Evolutionary conservation across 2,113 vertebrate genomes (phyloP), one percentile per base, ranked within the genome.

Genomic region (Fulica atra): DNA sequence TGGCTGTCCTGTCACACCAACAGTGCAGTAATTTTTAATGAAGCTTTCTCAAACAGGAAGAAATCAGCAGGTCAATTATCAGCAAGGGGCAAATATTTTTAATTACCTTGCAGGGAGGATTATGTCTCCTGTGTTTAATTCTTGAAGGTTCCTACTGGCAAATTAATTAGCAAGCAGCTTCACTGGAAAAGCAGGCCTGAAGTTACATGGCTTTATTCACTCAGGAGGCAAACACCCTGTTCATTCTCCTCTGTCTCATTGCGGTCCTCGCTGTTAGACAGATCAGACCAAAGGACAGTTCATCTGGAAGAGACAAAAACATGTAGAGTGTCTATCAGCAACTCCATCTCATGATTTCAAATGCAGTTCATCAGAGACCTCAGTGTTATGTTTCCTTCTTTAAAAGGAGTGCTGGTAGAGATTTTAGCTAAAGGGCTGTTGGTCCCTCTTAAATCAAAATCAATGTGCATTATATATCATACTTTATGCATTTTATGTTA

Each of bases 31-130:
- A 81, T 60, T 92, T 87, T 87, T 95, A 12, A 86, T 87, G 48
- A 78, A 80, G 36, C 40, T 80, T 87, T 89, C 81, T 94, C 64
- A 81, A 95, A 63, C 19, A 53, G 13, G 26, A 93, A 46, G 65
- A 77, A 78, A 71, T 63, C 73, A 81, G 35, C 38, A 2, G 83
- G 88, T 81, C 78, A 76, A 15, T 70, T 95, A 92, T 86, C 95
- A 97, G 91, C 81, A 82, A 93, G 92, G 36, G n/a, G 51, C 35
- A 96, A 96, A 86, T 86, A 70, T 84, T 94, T 96, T 95, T 92
- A 97, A 96, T 96, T 88, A 95, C 78, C 82, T 89, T 79, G 50
- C 66, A 93, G 66, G 64, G 53, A 85, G 63, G 84, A 74, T 81
- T 95, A 7, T 35, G 6, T 65, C 68, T 79, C 36, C 66, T 57